A percentile compares a stretch with the other conserved stretches of the same genome.
These are phyloP conservation scores for Hypothenemus hampei DNA, from an alignment of 1,140 invertebrate genomes.

Conservation along the genomic window DNA sequence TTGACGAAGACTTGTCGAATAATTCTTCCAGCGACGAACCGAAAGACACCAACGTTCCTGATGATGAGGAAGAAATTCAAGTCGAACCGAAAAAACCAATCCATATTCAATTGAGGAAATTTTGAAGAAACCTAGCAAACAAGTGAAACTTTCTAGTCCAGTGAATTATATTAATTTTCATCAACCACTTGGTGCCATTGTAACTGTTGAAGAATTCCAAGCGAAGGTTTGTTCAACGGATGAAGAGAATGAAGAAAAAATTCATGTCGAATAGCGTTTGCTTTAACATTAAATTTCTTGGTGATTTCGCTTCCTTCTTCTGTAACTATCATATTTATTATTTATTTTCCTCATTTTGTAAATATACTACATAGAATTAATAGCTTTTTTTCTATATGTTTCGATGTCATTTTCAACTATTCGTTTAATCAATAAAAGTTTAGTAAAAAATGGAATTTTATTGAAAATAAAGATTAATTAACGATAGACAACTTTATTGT, in stretches of 20 bases:
- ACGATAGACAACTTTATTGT: too few relatives aligned
- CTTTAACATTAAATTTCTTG: too few relatives aligned
- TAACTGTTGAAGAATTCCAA: conserved; percentile 30
- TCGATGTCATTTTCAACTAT: too few relatives aligned
- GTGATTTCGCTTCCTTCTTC: too few relatives aligned
- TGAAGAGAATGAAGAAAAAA: conserved; percentile 34
- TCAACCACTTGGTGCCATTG: conserved; percentile 40
- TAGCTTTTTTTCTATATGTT: too few relatives aligned
- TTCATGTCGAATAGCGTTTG: conserved; percentile 35
- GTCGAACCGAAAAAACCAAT: conserved; percentile 65
- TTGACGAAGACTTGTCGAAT: conserved; percentile 5
- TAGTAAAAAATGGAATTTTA: too few relatives aligned
- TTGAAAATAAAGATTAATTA: too few relatives aligned
- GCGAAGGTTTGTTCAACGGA: conserved; percentile 14
- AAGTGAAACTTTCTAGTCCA: conserved; percentile 32
- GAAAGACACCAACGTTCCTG: conserved; percentile 6
- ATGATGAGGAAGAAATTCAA: too few relatives aligned
- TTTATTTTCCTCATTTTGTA: too few relatives aligned
- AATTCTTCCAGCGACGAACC: conserved; percentile 13
- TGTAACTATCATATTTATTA: too few relatives aligned
- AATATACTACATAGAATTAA: too few relatives aligned
- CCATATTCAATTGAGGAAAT: conserved; percentile 83
- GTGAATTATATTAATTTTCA: conserved; percentile 30
- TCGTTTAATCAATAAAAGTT: too few relatives aligned
- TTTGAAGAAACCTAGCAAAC: conserved; percentile 69